A percentile compares a stretch with the other conserved stretches of the same genome.
Evolutionary conservation across 53 echinoderm and acorn worm genomes (phyloP).

Genomic region (Astropecten irregularis): DNA sequence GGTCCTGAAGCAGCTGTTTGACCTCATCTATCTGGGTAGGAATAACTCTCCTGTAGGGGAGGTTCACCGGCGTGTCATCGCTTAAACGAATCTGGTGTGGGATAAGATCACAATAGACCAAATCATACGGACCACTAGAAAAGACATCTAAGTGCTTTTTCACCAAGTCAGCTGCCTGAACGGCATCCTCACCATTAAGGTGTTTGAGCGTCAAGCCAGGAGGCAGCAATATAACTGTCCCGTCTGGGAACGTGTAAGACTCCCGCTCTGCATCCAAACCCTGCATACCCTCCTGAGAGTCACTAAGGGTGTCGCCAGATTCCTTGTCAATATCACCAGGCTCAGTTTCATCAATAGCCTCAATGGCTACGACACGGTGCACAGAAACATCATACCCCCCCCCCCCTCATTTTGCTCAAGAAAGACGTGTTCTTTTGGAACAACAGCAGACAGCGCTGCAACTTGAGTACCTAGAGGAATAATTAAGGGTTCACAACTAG

Average conservation of each 20-base stretch:
- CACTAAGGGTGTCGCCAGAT: background rate
- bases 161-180: background rate
- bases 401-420: background rate
- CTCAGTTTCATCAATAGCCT: background rate
- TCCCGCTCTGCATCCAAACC: background rate
- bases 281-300: background rate
- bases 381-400: background rate
- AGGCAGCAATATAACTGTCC: background rate
- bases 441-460: background rate
- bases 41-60: background rate
- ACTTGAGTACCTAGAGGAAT: background rate
- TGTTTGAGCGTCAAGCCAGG: background rate
- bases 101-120: background rate
- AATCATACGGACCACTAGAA: background rate
- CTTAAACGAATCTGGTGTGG: background rate
- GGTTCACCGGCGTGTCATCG: background rate
- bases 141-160: background rate
- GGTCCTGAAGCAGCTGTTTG: conserved; percentile 44
- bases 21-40: conserved; percentile 30
- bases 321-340: background rate
- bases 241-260: background rate
- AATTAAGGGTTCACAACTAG: background rate
- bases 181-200: background rate
- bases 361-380: background rate
- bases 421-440: background rate